These are phyloP conservation scores for Ochropleura leucogaster DNA, from an alignment of 2,888 invertebrate genomes.

Conservation along the genomic window DNA sequence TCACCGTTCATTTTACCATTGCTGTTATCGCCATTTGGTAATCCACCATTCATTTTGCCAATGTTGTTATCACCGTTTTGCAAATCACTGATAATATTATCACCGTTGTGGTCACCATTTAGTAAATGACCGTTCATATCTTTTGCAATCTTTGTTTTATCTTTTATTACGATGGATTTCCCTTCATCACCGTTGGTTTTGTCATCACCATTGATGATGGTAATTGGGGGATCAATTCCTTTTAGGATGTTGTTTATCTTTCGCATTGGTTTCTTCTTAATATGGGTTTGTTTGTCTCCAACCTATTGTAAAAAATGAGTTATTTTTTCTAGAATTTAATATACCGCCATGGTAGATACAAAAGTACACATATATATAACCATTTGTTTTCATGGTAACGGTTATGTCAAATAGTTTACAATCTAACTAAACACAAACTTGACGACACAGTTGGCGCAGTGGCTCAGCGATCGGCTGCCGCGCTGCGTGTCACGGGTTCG, in stretches of 20 bases:
- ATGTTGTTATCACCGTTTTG: slow-evolving; percentile 43
- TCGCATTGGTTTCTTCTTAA: slow-evolving; percentile 52
- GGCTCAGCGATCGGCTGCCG: no score
- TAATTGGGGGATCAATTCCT: slow-evolving; percentile 14
- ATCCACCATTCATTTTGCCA: slow-evolving; percentile 45
- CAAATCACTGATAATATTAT: slow-evolving; percentile 58
- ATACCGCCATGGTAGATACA: no score
- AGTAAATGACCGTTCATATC: slow-evolving; percentile 53
- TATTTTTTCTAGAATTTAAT: background rate
- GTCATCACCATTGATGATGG: slow-evolving; percentile 47
- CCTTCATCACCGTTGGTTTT: slow-evolving; percentile 35
- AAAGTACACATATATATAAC: no score
- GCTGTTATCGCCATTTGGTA: slow-evolving; percentile 41
- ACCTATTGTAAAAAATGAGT: slow-evolving; percentile 39
- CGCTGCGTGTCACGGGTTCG: no score
- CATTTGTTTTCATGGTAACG: no score
- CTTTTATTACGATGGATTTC: slow-evolving; percentile 9
- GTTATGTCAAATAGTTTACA: no score
- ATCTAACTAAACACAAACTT: no score
- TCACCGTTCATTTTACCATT: slow-evolving; percentile 54
- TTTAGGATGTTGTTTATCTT: slow-evolving; percentile 58
- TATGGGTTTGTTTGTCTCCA: slow-evolving; percentile 42
- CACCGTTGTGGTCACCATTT: slow-evolving; percentile 42
- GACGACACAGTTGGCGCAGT: no score
- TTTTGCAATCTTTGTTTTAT: slow-evolving; percentile 39